Conservation (phyloP, 2,888 invertebrate genomes). For the Acrobasis suavella region DNA sequence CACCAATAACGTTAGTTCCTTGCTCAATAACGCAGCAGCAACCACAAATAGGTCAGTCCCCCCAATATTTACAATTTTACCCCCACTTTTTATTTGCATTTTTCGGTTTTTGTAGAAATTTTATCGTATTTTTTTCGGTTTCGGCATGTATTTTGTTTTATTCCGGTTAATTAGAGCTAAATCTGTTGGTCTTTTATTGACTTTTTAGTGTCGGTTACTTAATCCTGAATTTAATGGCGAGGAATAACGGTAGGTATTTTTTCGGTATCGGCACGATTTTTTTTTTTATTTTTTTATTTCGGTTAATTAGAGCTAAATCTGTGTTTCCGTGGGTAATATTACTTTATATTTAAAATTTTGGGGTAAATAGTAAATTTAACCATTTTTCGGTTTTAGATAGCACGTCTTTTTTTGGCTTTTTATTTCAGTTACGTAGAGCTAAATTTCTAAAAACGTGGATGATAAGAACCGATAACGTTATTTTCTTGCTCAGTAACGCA, state of each 20-base stretch:
- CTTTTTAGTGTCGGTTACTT: too few relatives aligned
- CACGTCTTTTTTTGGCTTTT: background rate
- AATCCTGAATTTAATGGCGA: too few relatives aligned
- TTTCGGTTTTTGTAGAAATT: background rate
- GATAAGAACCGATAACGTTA: conserved; percentile 73
- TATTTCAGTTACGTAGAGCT: background rate
- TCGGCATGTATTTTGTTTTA: conserved; percentile 3
- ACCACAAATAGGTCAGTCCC: conserved; percentile 78
- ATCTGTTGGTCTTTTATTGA: too few relatives aligned
- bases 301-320: too few relatives aligned
- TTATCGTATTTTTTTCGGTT: background rate
- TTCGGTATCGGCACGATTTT: too few relatives aligned
- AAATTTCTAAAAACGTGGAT: conserved; percentile 45
- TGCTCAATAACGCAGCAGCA: conserved; percentile 82
- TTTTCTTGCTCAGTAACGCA: conserved; percentile 84
- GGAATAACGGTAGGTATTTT: too few relatives aligned
- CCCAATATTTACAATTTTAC: conserved; percentile 45
- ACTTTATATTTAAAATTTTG: too few relatives aligned
- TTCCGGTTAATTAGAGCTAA: background rate
- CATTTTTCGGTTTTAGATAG: too few relatives aligned
- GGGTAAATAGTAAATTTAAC: too few relatives aligned
- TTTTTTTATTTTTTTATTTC: too few relatives aligned
- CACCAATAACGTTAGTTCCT: conserved; percentile 80
- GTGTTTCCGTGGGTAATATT: too few relatives aligned
- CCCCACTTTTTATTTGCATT: conserved; percentile 27